Evolutionary conservation across 2,888 invertebrate genomes (phyloP), one percentile per base, ranked within the genome.

Genomic region (Aradus depressus): DNA sequence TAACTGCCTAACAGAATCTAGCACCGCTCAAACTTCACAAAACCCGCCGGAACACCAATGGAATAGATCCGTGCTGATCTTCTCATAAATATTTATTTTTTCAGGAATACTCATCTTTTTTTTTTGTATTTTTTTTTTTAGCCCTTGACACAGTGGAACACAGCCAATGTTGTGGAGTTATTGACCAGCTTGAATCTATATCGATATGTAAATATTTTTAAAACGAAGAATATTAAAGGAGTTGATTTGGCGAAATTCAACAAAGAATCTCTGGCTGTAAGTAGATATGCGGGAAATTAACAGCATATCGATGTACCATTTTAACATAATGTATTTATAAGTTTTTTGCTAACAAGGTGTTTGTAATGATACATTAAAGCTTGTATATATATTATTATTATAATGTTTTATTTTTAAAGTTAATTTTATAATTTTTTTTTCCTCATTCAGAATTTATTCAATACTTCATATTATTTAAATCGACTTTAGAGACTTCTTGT

Each of bases 181-280:
- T 79, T 84, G 80, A 79, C 81, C 49, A 79, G 79, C 44, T 67
- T 81, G 52, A 82, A 83, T 67, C 70, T 84, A 53, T 81, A 80
- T 67, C 72, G 79, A 55, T 80, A 81, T 67, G 75, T 77, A 53
- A 81, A 81, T 63, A 72, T 80, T 54, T 83, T 84, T 70, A 75
- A 78, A 62, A 78, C 79, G 60, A 76, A 78, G 65, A 77, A 79
- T 63, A 75, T 84, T 64, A 79, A 76, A 66, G 84, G 84, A 58
- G 70, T 73, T 60, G 79, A 80, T 68, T 71, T 84, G 58, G 67
- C 74, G 56, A 70, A 72, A 61, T 68, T 84, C 65, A 79, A 80
- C 65, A 74, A 75, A 61, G 78, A 80, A 54, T 77, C 77, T 66
- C 70, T 84, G 59, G 70, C 72, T 73, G 83, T 81, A 68, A 73